A percentile compares a stretch with the other conserved stretches of the same genome.
phyloP scores from a whole-genome alignment of 1,140 invertebrate genomes.

The Battus philenor region DNA sequence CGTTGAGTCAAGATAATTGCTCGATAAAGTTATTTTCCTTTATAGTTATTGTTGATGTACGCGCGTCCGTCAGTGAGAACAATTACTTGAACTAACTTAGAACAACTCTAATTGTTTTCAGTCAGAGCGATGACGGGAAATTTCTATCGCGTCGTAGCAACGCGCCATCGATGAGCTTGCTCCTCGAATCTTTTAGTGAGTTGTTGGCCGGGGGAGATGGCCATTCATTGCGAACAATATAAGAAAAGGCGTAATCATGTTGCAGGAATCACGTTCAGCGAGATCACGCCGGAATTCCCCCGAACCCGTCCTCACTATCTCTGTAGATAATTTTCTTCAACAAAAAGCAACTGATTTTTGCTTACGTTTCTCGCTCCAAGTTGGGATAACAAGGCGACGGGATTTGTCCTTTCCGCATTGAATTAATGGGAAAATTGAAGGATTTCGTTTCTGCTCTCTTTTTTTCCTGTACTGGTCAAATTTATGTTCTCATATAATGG shows the following conservation, averaged over 20 bases:
- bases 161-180: not conserved
- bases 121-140: not conserved
- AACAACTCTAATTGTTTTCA: no score
- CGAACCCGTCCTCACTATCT: slow-evolving; percentile 34
- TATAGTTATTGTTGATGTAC: no score
- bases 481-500: no score
- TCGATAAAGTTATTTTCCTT: no score
- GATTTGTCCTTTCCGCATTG: not conserved
- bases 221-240: slow-evolving; percentile 54
- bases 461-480: no score
- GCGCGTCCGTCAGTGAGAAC: no score
- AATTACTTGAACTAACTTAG: no score
- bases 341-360: slow-evolving; percentile 37
- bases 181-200: slow-evolving; percentile 5
- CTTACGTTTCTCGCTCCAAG: slow-evolving; percentile 12
- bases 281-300: slow-evolving; percentile 64
- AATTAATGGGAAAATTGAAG: slow-evolving; percentile 1
- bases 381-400: slow-evolving; percentile 10
- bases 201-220: slow-evolving; percentile 1
- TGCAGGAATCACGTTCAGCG: slow-evolving; percentile 57
- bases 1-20: no score
- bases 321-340: slow-evolving; percentile 55
- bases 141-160: not conserved
- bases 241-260: slow-evolving; percentile 62
- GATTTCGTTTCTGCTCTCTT: not conserved